Evolutionary conservation across 1,140 invertebrate species (phyloP).

Genomic region (Drosophila tsacasi): DNA sequence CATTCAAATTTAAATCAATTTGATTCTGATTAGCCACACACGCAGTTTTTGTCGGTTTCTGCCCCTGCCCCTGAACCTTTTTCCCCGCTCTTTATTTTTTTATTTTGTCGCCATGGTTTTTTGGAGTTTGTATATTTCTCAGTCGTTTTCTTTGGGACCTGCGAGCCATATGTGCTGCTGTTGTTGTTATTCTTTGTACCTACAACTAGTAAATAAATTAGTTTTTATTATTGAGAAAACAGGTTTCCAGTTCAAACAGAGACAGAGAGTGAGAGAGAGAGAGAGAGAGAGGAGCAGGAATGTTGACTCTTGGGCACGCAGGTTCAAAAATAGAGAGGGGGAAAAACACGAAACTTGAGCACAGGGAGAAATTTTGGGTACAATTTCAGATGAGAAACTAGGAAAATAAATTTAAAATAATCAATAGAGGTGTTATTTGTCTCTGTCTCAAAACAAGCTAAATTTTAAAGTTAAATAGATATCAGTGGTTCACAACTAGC

Average conservation of each 20-base stretch:
- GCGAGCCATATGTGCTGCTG: constrained; percentile 9
- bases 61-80: constrained; percentile 46
- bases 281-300: constrained; percentile 22
- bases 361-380: neutral
- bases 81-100: constrained; percentile 22
- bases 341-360: constrained; percentile 5
- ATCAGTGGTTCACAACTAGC: too few relatives aligned
- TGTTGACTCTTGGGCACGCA: constrained; percentile 54
- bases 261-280: constrained; percentile 10
- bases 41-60: constrained; percentile 63
- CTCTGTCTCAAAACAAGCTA: too few relatives aligned
- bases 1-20: constrained; percentile 83
- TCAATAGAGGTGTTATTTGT: neutral
- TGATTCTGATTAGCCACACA: constrained; percentile 82
- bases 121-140: constrained; percentile 15
- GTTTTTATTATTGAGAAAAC: constrained; percentile 80
- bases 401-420: neutral
- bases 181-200: constrained; percentile 68
- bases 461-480: too few relatives aligned
- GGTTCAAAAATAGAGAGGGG: constrained; percentile 42
- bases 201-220: constrained; percentile 82
- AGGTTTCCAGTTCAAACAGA: constrained; percentile 61
- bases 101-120: constrained; percentile 51
- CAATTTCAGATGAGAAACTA: neutral
- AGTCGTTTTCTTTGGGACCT: constrained; percentile 10